Conservation (phyloP, 2,797 vertebrate genomes). For the Oryzias dopingdopingensis region DNA sequence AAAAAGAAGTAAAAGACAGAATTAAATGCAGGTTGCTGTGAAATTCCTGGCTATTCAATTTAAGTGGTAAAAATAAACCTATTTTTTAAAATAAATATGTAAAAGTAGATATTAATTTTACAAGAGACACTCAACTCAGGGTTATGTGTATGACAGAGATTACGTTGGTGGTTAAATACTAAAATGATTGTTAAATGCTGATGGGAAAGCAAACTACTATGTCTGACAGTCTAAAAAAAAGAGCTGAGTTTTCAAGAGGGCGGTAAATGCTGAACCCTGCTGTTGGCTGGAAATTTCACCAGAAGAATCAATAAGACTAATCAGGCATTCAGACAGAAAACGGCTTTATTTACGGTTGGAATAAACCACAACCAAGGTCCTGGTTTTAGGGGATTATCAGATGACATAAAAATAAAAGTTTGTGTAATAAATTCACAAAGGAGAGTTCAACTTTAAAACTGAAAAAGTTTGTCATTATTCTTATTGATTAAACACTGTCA, state of each 20-base stretch:
- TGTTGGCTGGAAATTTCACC: not conserved
- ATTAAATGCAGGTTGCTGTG: not conserved
- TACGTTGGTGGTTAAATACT: not conserved
- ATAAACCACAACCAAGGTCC: constrained; percentile 1
- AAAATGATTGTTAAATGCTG: not conserved
- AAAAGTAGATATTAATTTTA: not conserved
- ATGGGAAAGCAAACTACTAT: not conserved
- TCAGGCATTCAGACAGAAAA: constrained; percentile 14
- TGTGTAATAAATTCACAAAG: not conserved
- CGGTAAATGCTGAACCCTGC: constrained; percentile 1
- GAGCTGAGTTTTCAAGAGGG: not conserved
- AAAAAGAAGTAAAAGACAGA: not conserved
- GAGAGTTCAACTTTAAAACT: constrained; percentile 1
- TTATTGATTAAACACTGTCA: not conserved
- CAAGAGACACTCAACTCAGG: not conserved
- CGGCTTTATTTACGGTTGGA: not conserved
- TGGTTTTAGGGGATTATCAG: not conserved
- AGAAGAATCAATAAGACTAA: constrained; percentile 5
- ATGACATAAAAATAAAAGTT: too few relatives aligned
- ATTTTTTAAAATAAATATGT: not conserved
- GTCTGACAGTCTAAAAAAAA: not conserved
- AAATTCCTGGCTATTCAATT: constrained; percentile 6
- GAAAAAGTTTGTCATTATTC: not conserved
- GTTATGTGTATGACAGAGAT: not conserved
- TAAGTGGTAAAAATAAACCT: constrained; percentile 1